Base-by-base conservation (phyloP, 2,113 vertebrate genomes). In the Muntiacus muntjak region DNA sequence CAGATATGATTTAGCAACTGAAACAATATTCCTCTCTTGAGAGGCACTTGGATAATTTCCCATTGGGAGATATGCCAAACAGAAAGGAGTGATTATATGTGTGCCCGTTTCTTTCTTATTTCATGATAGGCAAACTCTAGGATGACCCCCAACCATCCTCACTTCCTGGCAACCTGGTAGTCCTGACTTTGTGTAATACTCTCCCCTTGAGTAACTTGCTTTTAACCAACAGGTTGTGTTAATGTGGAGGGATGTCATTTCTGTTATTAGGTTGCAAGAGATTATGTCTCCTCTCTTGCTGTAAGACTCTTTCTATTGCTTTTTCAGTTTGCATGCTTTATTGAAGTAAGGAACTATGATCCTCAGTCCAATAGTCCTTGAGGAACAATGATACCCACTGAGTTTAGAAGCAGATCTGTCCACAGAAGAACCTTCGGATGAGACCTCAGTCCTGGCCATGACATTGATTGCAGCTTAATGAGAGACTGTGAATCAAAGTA, bases 21-120 rank as follows among this genome's bases (percentile, higher is more conserved):
- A 43, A 76, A 14, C 36, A 76, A 26, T 43, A 40, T 76, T 43
- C 23, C 3, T 43, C 23, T 43, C 21, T 43, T 26, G 71, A 76
- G 40, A 87, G 19, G 17, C 21, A 16, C 30, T 78, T 95, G 45
- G 45, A 47, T 96, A 87, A 43, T 84, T 89, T 87, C 87, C 16
- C 45, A 21, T 50, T 33, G 33, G 28, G 12, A 40, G 43, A 14
- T 54, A 50, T 57, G 54, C 13, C 10, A 62, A 92, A 67, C 14
- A 78, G 30, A 25, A 88, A n/a, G 8, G 58, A 23, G 33, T n/a
- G 47, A 60, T 30, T 23, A 33, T n/a, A n/a, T 57, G 17, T 30
- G 12, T 26, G 28, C 25, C 25, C 28, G 1, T 60, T 9, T 91
- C 9, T n/a, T 47, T 58, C 30, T 47, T 55, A 54, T 43, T 88